Conservation (phyloP, 2,113 vertebrate genomes). For the Mirounga angustirostris region DNA sequence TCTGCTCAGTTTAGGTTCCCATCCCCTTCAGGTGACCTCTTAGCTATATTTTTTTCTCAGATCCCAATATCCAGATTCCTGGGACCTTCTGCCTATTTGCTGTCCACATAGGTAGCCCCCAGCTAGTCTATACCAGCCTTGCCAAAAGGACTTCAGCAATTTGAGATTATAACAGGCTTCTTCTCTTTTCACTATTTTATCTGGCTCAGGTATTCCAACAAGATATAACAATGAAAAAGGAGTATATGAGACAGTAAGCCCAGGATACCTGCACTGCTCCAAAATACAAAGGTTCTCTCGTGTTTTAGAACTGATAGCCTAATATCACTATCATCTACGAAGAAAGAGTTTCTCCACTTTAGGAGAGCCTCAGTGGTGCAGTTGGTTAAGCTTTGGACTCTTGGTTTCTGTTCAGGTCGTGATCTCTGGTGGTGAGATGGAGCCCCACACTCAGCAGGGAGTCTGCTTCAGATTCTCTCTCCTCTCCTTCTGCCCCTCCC, state of each 20-base stretch:
- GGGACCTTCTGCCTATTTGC: background rate
- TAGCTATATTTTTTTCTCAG: background rate
- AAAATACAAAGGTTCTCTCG: background rate
- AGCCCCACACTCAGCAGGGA: background rate
- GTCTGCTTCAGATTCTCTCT: background rate
- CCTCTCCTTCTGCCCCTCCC: background rate
- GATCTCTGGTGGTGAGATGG: background rate
- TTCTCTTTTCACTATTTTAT: constrained; percentile 28
- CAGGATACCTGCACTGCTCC: background rate
- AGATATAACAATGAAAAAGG: background rate
- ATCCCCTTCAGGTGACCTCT: background rate
- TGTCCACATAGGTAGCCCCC: background rate
- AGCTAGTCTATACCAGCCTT: background rate
- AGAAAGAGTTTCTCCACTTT: background rate
- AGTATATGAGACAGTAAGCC: background rate
- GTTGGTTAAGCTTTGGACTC: background rate
- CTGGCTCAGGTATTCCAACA: background rate
- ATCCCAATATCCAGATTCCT: background rate
- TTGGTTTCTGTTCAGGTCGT: background rate
- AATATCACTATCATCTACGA: background rate
- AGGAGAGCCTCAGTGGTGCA: background rate
- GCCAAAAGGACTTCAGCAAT: background rate
- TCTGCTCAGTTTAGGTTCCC: background rate
- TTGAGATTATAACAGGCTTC: background rate
- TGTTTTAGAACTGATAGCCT: background rate